Percentiles rank a stretch among this genome's conserved stretches.
phyloP scores from a whole-genome alignment of 2,113 vertebrate genomes.

The Himantopus leucocephalus region DNA sequence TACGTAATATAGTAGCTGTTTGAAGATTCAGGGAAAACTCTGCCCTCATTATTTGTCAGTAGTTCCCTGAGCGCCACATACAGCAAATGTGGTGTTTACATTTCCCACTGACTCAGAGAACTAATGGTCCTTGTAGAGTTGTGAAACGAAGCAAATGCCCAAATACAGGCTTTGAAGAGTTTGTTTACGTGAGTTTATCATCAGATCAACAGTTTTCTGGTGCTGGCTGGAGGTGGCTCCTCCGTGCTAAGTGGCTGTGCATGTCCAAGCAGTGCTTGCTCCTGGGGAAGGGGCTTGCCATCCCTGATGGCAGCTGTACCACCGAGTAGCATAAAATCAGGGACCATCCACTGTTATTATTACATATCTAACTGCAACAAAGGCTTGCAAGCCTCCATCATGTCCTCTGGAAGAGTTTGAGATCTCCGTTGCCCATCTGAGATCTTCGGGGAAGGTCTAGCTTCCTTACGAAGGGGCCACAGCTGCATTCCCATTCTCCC shows the following conservation, averaged over 20 bases:
- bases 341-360: accelerated
- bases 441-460: background rate
- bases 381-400: background rate
- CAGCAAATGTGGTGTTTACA: background rate
- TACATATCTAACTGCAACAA: accelerated
- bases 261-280: background rate
- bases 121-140: background rate
- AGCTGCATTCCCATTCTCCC: background rate
- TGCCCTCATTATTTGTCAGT: background rate
- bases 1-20: background rate
- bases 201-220: background rate
- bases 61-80: accelerated
- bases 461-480: background rate
- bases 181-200: background rate
- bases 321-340: background rate
- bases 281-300: background rate
- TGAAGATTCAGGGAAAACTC: background rate
- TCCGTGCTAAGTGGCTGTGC: background rate
- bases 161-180: background rate
- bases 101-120: background rate
- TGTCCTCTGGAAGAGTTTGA: background rate
- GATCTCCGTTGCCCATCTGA: background rate
- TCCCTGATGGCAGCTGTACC: background rate
- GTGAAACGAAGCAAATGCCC: background rate
- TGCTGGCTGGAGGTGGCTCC: background rate